These are phyloP conservation scores for Anthoscopus minutus DNA, from an alignment of 2,113 vertebrate genomes.

Conservation along the genomic window DNA sequence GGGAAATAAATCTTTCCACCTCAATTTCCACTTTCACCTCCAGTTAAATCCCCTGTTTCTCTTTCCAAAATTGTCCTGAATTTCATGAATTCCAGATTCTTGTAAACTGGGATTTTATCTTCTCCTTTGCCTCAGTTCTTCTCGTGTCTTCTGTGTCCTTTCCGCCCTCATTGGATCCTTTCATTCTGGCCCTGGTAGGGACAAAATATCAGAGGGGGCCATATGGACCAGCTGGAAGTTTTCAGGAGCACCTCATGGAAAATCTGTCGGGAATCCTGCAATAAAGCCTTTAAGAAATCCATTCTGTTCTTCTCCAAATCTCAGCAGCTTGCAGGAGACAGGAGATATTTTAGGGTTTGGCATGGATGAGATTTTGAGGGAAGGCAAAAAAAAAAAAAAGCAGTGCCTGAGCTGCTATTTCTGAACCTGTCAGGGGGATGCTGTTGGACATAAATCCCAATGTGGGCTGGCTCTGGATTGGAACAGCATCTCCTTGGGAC, in stretches of 20 bases:
- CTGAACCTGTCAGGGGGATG: conserved; percentile 26
- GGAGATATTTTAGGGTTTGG: conserved; percentile 43
- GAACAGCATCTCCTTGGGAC: background rate
- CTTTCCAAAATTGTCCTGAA: background rate
- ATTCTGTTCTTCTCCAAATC: background rate
- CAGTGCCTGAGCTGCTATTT: conserved; percentile 41
- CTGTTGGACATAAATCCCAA: background rate
- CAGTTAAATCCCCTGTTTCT: background rate
- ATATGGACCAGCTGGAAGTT: background rate
- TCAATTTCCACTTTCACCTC: background rate
- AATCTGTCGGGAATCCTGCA: background rate
- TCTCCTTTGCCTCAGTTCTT: background rate
- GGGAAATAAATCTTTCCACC: background rate
- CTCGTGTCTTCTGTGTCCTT: background rate
- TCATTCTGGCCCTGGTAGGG: background rate
- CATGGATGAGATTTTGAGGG: background rate
- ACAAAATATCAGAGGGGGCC: background rate
- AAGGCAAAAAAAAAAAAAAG: background rate
- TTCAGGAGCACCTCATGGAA: background rate
- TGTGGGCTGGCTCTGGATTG: background rate
- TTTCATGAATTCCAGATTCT: background rate
- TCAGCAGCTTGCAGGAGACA: conserved; percentile 18
- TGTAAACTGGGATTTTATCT: background rate
- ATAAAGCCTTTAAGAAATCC: background rate
- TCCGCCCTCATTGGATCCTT: background rate